phyloP scores from a whole-genome alignment of 1,140 invertebrate species.

The Drosophila insularis region DNA sequence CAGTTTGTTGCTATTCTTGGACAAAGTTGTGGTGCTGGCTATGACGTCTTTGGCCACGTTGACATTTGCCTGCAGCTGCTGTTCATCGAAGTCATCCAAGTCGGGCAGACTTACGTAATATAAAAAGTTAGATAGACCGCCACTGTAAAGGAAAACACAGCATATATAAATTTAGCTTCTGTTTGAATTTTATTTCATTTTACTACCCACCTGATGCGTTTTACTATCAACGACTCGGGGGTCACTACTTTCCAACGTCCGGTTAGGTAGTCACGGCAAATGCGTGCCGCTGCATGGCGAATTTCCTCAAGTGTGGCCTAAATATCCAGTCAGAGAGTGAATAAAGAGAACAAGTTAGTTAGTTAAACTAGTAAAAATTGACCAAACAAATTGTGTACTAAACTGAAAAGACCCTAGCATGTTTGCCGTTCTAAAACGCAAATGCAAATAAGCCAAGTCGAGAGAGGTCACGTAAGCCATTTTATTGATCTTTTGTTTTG shows the following conservation, averaged over 20 bases:
- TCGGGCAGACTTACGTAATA: slow-evolving; percentile 90
- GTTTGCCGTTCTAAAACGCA: slow-evolving; percentile 32
- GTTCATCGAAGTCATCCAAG: slow-evolving; percentile 50
- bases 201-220: slow-evolving; percentile 89
- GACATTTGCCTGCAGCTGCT: slow-evolving; percentile 47
- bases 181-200: background rate
- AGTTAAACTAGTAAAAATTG: slow-evolving; percentile 39
- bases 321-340: slow-evolving; percentile 5
- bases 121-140: slow-evolving; percentile 91
- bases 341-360: background rate
- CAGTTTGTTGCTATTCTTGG: slow-evolving; percentile 42
- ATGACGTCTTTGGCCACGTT: slow-evolving; percentile 55
- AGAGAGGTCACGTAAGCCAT: background rate
- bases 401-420: slow-evolving; percentile 24
- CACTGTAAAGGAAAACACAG: slow-evolving; percentile 83
- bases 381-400: slow-evolving; percentile 53
- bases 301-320: slow-evolving; percentile 86
- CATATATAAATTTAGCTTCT: background rate
- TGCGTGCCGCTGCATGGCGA: slow-evolving; percentile 90
- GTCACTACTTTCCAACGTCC: slow-evolving; percentile 93
- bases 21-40: slow-evolving; percentile 32
- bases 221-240: slow-evolving; percentile 89
- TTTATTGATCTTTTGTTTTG: background rate
- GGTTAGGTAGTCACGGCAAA: slow-evolving; percentile 93
- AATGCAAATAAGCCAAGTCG: slow-evolving; percentile 16